These are phyloP conservation scores for Boloria euphrosyne DNA, from an alignment of 2,888 invertebrate genomes.

Conservation along the genomic window DNA sequence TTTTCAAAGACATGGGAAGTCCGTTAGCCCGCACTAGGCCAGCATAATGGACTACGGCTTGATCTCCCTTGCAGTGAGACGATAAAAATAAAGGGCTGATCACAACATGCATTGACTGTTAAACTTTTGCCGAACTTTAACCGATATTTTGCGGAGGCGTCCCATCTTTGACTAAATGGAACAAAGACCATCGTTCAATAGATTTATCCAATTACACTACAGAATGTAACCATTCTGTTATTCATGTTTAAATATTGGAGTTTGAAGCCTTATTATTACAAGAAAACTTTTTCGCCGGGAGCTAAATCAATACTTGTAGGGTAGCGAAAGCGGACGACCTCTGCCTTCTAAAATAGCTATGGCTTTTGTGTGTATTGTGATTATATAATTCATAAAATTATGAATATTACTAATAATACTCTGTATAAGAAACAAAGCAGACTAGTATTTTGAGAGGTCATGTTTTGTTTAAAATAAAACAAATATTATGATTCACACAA, in stretches of 20 bases:
- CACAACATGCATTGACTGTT: not conserved
- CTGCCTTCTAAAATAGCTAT: conserved; percentile 51
- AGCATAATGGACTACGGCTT: too few species aligned
- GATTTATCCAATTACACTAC: conserved; percentile 6
- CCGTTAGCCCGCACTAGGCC: too few species aligned
- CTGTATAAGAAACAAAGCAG: not conserved
- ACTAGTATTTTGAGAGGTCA: not conserved
- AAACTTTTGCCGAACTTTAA: not conserved
- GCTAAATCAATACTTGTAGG: conserved; percentile 67
- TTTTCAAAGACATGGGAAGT: too few species aligned
- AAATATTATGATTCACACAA: too few species aligned
- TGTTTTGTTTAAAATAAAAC: too few species aligned
- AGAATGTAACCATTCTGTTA: conserved; percentile 36
- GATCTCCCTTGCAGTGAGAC: too few species aligned
- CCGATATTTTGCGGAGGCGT: not conserved
- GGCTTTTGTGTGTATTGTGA: conserved; percentile 27
- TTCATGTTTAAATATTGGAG: conserved; percentile 43
- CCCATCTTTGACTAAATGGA: not conserved
- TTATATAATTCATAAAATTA: not conserved
- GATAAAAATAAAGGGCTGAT: too few species aligned
- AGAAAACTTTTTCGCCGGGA: conserved; percentile 58
- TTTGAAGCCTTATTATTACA: conserved; percentile 52
- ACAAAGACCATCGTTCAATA: not conserved
- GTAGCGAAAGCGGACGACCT: conserved; percentile 55
- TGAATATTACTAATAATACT: too few species aligned